These are phyloP conservation scores for Caenorhabditis parvicauda DNA, from an alignment of 2,888 invertebrate species.

Conservation along the genomic window DNA sequence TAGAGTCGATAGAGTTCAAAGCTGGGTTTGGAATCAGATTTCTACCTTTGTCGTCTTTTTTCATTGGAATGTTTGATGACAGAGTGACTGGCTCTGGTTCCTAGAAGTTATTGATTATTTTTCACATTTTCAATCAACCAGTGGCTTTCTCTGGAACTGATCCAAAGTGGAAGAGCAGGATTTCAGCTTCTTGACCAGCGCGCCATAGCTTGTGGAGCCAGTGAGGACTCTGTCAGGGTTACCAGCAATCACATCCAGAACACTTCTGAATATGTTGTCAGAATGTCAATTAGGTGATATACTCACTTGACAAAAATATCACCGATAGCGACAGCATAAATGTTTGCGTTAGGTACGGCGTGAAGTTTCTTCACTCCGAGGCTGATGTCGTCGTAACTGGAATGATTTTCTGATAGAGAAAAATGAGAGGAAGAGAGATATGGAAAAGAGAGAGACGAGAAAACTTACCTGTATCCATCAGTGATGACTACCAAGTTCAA, in stretches of 20 bases:
- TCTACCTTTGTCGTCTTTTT: constrained; percentile 12
- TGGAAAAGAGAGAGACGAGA: too few relatives aligned
- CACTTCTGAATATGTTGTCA: constrained; percentile 16
- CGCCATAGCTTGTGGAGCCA: constrained; percentile 26
- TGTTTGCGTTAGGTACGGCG: constrained; percentile 16
- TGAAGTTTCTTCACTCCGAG: constrained; percentile 15
- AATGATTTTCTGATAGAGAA: background rate
- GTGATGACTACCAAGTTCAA: constrained; percentile 46
- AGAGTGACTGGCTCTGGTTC: constrained; percentile 11
- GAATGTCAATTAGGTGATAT: constrained; percentile 5
- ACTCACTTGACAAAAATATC: constrained; percentile 12
- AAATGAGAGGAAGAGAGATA: too few relatives aligned
- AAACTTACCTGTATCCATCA: constrained; percentile 43
- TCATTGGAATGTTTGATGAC: constrained; percentile 7
- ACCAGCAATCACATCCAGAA: constrained; percentile 26
- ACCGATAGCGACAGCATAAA: constrained; percentile 29
- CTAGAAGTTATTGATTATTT: constrained; percentile 1
- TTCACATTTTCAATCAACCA: background rate
- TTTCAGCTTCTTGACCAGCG: constrained; percentile 26
- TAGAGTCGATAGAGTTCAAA: too few relatives aligned
- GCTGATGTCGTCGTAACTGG: constrained; percentile 29
- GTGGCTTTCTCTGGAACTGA: too few relatives aligned
- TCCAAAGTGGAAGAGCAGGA: too few relatives aligned
- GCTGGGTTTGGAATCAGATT: constrained; percentile 15
- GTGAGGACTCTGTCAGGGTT: constrained; percentile 10